Percentiles rank a stretch among this genome's conserved stretches.
Evolutionary conservation across 2,113 vertebrate genomes (phyloP).

Genomic region (Esox niger): DNA sequence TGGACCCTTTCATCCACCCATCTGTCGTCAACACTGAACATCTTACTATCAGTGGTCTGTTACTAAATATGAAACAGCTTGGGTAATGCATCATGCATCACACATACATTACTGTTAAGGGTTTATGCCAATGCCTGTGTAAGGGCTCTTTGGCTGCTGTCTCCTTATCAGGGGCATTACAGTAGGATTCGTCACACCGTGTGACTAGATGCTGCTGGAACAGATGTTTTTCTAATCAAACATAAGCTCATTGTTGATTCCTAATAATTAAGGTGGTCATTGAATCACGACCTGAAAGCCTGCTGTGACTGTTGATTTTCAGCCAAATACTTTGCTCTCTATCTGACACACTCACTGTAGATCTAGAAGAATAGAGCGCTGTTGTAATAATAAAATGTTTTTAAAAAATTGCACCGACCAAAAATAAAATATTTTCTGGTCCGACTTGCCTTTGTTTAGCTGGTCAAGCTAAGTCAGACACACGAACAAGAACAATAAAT

Average conservation of each 20-base stretch:
- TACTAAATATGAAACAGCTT: not conserved
- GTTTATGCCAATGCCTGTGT: not conserved
- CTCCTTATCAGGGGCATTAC: not conserved
- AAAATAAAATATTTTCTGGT: too few species aligned
- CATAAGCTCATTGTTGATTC: not conserved
- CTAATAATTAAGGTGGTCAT: not conserved
- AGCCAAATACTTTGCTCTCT: too few species aligned
- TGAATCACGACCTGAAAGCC: not conserved
- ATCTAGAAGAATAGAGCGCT: too few species aligned
- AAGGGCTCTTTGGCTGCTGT: not conserved
- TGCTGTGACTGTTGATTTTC: not conserved
- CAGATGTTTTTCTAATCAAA: constrained; percentile 1
- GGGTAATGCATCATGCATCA: not conserved
- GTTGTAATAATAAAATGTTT: too few species aligned
- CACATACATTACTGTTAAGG: not conserved
- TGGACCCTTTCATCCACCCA: not conserved
- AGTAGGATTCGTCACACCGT: not conserved
- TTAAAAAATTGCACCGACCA: too few species aligned
- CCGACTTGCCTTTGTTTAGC: too few species aligned
- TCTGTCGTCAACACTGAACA: not conserved
- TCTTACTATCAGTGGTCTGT: constrained; percentile 5
- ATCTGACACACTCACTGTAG: too few species aligned
- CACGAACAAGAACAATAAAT: too few species aligned
- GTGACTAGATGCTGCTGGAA: not conserved
- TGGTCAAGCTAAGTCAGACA: too few species aligned